Evolutionary conservation across 2,113 vertebrate genomes (phyloP).

Genomic region (Mormoops blainvillei): DNA sequence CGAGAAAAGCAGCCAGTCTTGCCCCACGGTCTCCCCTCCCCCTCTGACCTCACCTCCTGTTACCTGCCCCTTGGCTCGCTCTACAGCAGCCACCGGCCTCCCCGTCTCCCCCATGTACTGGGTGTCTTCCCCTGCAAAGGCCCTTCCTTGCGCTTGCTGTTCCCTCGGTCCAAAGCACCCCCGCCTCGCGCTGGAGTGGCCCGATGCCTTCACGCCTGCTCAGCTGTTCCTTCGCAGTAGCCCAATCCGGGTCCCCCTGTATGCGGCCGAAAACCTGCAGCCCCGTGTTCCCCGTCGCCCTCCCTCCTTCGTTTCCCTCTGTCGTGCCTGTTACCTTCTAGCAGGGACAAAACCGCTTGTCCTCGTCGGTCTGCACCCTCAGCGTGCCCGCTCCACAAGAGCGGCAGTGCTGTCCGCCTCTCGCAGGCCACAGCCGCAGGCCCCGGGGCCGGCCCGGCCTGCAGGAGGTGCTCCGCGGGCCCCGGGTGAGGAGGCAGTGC

Average conservation of each 20-base stretch:
- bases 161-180: neutral
- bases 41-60: neutral
- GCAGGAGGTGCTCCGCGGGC: too few relatives aligned
- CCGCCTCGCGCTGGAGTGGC: neutral
- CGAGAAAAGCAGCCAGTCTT: neutral
- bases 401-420: too few relatives aligned
- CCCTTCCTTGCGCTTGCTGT: neutral
- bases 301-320: neutral
- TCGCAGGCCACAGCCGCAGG: too few relatives aligned
- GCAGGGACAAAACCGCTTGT: rapidly evolving
- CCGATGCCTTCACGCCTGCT: neutral
- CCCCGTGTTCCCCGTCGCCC: neutral
- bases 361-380: neutral
- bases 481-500: too few relatives aligned
- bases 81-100: rapidly evolving
- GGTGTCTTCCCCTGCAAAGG: neutral
- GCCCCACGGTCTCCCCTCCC: neutral
- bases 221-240: neutral
- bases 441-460: too few relatives aligned
- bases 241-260: neutral
- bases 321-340: rapidly evolving
- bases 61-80: neutral
- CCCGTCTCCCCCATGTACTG: rapidly evolving
- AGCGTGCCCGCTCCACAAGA: rapidly evolving
- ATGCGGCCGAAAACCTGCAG: neutral